phyloP scores from a whole-genome alignment of 2,113 vertebrate genomes.

The Petrocephalus microphthalmus region DNA sequence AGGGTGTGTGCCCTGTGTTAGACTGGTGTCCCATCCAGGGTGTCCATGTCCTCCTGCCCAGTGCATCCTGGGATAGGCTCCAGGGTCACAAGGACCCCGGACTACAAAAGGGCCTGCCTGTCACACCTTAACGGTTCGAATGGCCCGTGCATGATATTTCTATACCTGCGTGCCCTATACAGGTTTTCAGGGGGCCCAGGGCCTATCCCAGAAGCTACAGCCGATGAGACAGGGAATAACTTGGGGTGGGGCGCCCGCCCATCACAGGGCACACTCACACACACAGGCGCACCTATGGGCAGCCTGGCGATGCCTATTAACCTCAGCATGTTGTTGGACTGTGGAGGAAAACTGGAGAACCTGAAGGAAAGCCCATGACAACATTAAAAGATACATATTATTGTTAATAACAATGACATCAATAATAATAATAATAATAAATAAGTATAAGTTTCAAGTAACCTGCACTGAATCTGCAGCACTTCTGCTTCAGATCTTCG shows the following conservation, averaged over 20 bases:
- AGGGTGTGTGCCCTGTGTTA: neutral
- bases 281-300: neutral
- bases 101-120: neutral
- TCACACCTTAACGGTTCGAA: neutral
- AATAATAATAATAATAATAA: neutral
- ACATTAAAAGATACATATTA: neutral
- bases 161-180: neutral
- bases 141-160: neutral
- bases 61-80: neutral
- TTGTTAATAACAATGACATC: neutral
- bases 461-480: neutral
- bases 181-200: neutral
- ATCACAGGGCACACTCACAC: neutral
- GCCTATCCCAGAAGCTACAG: neutral
- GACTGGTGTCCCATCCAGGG: neutral
- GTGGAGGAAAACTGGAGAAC: neutral
- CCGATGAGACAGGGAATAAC: neutral
- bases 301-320: neutral
- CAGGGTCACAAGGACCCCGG: neutral
- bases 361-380: neutral
- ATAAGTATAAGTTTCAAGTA: neutral
- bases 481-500: neutral
- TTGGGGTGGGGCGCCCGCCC: neutral
- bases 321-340: neutral
- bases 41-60: neutral